These are phyloP conservation scores for Papilio protenor DNA, from an alignment of 2,888 invertebrate genomes.

Conservation along the genomic window DNA sequence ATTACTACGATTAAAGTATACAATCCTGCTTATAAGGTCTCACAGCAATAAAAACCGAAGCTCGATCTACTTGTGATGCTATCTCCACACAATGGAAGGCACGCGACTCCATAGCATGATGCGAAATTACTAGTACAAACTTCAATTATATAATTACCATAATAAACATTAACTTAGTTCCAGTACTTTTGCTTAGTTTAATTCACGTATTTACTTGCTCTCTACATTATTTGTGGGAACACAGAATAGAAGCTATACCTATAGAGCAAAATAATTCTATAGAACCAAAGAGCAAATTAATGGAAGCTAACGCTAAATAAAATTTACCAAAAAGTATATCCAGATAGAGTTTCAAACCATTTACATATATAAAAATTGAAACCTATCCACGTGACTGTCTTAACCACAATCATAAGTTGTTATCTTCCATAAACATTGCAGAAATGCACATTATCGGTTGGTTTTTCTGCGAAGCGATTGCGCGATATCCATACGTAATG, in stretches of 20 bases:
- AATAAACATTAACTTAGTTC: not conserved
- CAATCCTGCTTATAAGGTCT: not conserved
- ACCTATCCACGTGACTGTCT: conserved; percentile 10
- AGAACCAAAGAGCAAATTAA: no score
- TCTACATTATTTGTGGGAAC: not conserved
- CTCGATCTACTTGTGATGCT: conserved; percentile 38
- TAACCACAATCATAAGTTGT: not conserved
- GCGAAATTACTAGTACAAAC: not conserved
- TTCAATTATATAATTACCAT: not conserved
- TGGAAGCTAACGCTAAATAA: no score
- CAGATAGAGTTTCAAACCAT: not conserved
- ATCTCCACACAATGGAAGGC: conserved; percentile 50
- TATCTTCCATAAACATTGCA: conserved; percentile 46
- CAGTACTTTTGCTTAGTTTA: not conserved
- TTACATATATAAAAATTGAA: not conserved
- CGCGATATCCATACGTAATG: conserved; percentile 45
- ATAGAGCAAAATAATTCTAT: no score
- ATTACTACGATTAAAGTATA: not conserved
- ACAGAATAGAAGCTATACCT: no score
- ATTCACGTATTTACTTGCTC: not conserved
- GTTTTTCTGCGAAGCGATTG: conserved; percentile 43
- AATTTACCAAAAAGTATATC: no score
- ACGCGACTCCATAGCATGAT: conserved; percentile 51
- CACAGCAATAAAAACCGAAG: conserved; percentile 6
- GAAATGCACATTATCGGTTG: conserved; percentile 23